Base-by-base conservation (phyloP, 2,113 vertebrate genomes). In the Cochlearius cochlearius region DNA sequence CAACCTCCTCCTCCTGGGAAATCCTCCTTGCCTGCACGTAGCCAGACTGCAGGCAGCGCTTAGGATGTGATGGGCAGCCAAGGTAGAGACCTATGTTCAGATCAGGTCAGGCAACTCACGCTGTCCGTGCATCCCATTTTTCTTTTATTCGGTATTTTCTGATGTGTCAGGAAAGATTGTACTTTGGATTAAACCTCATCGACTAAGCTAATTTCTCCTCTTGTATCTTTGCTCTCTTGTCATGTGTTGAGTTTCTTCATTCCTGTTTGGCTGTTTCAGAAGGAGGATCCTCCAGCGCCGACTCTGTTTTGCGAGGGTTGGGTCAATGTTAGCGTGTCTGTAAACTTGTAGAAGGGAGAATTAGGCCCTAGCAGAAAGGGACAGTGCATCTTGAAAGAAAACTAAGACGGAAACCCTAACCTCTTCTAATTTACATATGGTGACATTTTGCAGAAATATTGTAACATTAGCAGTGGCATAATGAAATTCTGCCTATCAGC, bases 371-470 rank as follows among this genome's bases (percentile, higher is more conserved):
- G 92, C 39, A 94, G 92, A 95, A 97, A 90, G 90, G 97, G 96
- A 87, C 88, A 59, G 88, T 96, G 96, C 98, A 98, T 99, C 98
- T 98, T 98, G 98, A 98, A 99, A 98, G 98, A 98, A 99, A 99
- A 99, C 98, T 98, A 97, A 96, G 97, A 98, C 90, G 96, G 98
- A 99, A 99, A 98, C 96, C 98, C 97, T 98, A 98, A 98, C 97
- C 98, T 99, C 98, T 91, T 88, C 97, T 98, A 91, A 99, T 99
- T 99, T 99, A 98, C 99, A 99, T 99, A 99, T 69, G 98, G 98
- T 99, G 99, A 99, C 99, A 99, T 99, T 99, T 99, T 98, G 97
- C 98, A 98, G 98, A 99, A 99, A 99, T 99, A 99, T 99, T 98
- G 99, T 99, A 99, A 98, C 98, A 99, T 99, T 99, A 98, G 98